Base-by-base conservation (phyloP, 2,113 vertebrate species). In the Stercorarius parasiticus region DNA sequence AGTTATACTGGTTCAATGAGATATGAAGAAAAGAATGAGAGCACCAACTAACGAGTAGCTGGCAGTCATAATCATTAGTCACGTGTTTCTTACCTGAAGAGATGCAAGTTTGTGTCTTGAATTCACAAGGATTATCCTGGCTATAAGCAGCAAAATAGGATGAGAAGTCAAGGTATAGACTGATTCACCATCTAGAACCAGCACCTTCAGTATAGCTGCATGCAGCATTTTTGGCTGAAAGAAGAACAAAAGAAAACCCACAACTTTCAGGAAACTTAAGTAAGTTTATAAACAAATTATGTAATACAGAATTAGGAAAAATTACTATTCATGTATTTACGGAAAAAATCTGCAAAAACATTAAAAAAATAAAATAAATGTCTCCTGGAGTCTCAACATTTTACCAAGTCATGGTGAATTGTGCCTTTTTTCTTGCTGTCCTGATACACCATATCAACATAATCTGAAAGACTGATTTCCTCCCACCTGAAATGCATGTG, bases 171-270 rank as follows among this genome's bases (percentile, higher is more conserved):
- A 97, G 90, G 98, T 98, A 97, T 99, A 99, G n/a, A 99, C 84
- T 2, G 98, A 98, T 98, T 99, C 99, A 34, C 99, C 99, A 71
- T 99, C 99, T 94, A 99, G 97, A 95, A 98, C 67, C 58, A 99
- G 98, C 86, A 96, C 84, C 90, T 95, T 98, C 92, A 98, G 96
- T 95, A 99, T 30, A 43, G 95, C 50, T 23, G 98, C 90, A 43
- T 91, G 97, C 76, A 98, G 47, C 29, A 67, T 50, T 88, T 97
- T 97, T n/a, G 95, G 72, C 98, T 99, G 93, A 83, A 98, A 97
- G 65, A 86, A 73, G 11, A 85, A 53, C 23, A 17, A 32, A n/a
- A 47, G 17, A 53, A 53, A n/a, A 59, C 40, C 42, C 42, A 50
- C 8, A 88, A 29, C 25, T 65, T 90, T 62, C 49, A 78, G 40